Evolutionary conservation across 2,797 vertebrate genomes (phyloP).

Genomic region (Astyanax mexicanus): DNA sequence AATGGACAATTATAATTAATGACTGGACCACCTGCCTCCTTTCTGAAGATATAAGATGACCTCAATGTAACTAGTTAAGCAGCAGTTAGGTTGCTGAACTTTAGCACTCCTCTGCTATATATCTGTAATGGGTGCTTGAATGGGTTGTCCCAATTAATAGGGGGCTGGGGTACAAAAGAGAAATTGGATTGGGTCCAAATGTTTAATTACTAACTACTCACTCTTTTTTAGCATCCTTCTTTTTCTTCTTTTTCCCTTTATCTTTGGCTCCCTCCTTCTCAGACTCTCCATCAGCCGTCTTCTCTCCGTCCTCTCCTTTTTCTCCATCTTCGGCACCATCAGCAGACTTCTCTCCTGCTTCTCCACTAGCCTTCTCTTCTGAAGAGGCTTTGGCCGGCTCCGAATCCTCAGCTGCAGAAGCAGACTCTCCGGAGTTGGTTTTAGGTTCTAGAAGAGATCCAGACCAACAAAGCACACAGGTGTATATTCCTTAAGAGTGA

Average conservation of each 20-base stretch:
- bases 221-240: constrained; percentile 67
- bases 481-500: too few relatives aligned
- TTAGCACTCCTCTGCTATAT: too few relatives aligned
- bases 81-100: too few relatives aligned
- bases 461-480: not conserved
- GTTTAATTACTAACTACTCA: too few relatives aligned
- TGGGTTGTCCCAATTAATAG: too few relatives aligned
- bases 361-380: constrained; percentile 72
- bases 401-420: constrained; percentile 81
- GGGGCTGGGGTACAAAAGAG: too few relatives aligned
- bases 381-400: constrained; percentile 77
- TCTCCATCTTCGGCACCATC: constrained; percentile 74
- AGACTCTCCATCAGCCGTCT: constrained; percentile 46
- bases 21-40: too few relatives aligned
- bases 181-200: too few relatives aligned
- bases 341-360: constrained; percentile 72
- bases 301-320: constrained; percentile 48
- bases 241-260: constrained; percentile 60
- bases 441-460: constrained; percentile 82
- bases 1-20: too few relatives aligned
- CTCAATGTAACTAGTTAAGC: too few relatives aligned
- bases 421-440: constrained; percentile 86
- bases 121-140: too few relatives aligned
- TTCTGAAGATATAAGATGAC: too few relatives aligned
- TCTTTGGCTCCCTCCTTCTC: constrained; percentile 52